Percentiles rank a stretch among this genome's conserved stretches.
Conservation (phyloP, 2,888 invertebrate species). For the Lycophotia porphyrea region DNA sequence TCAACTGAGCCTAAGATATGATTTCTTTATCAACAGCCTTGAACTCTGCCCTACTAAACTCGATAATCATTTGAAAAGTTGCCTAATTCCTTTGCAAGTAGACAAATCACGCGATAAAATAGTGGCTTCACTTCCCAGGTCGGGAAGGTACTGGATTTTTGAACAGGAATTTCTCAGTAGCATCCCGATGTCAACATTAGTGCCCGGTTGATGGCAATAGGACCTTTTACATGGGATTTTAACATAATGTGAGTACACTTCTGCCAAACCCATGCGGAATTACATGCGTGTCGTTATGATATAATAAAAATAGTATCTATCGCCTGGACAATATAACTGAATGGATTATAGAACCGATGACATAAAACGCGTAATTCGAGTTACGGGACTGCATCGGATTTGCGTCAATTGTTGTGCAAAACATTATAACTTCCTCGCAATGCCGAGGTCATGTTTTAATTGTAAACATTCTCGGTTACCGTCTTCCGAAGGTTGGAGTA, state of each 20-base stretch:
- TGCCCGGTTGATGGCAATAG: background rate
- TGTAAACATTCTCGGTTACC: conserved; percentile 38
- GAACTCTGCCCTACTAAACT: conserved; percentile 3
- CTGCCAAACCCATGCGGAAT: background rate
- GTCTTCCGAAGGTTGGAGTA: conserved; percentile 21
- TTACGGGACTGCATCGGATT: background rate
- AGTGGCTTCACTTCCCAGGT: background rate
- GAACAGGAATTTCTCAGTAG: background rate
- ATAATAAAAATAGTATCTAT: background rate
- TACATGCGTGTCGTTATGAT: background rate
- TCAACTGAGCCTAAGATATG: background rate
- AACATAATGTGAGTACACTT: background rate
- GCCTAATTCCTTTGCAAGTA: background rate
- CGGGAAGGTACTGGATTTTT: background rate
- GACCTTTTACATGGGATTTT: background rate
- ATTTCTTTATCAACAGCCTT: conserved; percentile 18
- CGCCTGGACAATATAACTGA: background rate
- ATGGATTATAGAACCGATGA: background rate
- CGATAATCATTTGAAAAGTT: conserved; percentile 10
- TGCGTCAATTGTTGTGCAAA: conserved; percentile 35
- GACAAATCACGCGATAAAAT: background rate
- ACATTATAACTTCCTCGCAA: conserved; percentile 13
- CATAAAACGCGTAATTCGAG: background rate
- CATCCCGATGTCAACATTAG: background rate
- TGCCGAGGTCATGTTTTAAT: conserved; percentile 21